phyloP scores from a whole-genome alignment of 2,888 invertebrate genomes.

The Fragum sueziense region DNA sequence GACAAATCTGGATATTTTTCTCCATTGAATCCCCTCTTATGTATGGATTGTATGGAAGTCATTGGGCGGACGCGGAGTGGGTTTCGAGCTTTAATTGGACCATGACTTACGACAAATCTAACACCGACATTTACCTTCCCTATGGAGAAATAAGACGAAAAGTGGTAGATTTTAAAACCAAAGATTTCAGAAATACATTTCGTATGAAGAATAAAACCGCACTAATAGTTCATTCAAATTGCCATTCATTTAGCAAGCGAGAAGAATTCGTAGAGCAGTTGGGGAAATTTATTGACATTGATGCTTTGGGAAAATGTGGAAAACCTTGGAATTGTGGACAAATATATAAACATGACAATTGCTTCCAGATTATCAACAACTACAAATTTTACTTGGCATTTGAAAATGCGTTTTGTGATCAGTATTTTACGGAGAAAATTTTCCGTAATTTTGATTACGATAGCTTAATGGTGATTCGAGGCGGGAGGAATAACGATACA shows the following conservation, averaged over 20 bases:
- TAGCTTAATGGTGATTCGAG: conserved; percentile 19
- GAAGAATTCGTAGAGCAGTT: conserved; percentile 25
- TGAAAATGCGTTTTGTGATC: background rate
- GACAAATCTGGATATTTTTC: conserved; percentile 1
- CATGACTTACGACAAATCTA: conserved; percentile 10
- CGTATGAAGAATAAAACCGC: background rate
- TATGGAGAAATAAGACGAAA: conserved; percentile 1
- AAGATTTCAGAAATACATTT: background rate
- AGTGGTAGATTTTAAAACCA: background rate
- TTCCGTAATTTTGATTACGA: background rate
- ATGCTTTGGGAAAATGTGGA: conserved; percentile 35
- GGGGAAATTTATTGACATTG: conserved; percentile 18
- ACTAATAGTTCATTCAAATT: conserved; percentile 9
- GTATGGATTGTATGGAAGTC: background rate
- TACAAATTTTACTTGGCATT: conserved; percentile 40
- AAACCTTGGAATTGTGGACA: conserved; percentile 49
- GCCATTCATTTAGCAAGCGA: conserved; percentile 10
- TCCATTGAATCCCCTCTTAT: background rate
- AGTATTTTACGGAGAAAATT: conserved; percentile 2
- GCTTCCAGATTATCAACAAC: conserved; percentile 35
- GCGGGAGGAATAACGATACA: conserved; percentile 29
- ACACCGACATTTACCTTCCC: conserved; percentile 2
- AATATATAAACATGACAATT: conserved; percentile 39
- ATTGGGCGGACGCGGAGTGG: background rate
- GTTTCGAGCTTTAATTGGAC: conserved; percentile 12